Conservation (phyloP, 1,140 invertebrate species). For the Drosophila baimaii region DNA sequence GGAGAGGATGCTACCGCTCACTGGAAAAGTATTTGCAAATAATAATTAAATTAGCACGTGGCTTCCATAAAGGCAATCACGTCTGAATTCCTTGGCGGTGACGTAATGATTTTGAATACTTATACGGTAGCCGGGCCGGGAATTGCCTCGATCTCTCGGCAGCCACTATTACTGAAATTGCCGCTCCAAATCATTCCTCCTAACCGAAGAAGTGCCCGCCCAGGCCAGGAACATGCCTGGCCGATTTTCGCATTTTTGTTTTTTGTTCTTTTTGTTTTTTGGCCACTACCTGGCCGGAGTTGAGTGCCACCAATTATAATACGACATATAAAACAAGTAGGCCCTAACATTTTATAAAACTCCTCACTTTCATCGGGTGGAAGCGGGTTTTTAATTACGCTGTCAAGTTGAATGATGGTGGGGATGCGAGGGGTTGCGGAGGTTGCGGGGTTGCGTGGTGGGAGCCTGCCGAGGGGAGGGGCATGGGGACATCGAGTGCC, state of each 20-base stretch:
- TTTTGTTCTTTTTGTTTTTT: slow-evolving; percentile 30
- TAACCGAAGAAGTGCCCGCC: slow-evolving; percentile 64
- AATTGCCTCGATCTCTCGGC: slow-evolving; percentile 66
- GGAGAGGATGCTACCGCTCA: slow-evolving; percentile 15
- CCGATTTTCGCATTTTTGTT: slow-evolving; percentile 44
- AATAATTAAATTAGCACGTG: slow-evolving; percentile 53
- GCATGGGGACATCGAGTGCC: slow-evolving; percentile 30
- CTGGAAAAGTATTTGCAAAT: slow-evolving; percentile 37
- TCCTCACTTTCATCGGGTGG: slow-evolving; percentile 32
- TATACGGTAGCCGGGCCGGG: slow-evolving; percentile 72
- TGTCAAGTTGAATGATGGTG: slow-evolving; percentile 51
- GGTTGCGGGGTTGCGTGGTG: too few species aligned
- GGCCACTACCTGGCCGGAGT: slow-evolving; percentile 35
- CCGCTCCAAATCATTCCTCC: slow-evolving; percentile 77
- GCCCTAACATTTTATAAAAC: slow-evolving; percentile 53
- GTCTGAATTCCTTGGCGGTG: slow-evolving; percentile 64
- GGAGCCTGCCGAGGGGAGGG: not conserved
- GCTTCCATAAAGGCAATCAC: slow-evolving; percentile 49
- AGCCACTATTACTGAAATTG: slow-evolving; percentile 78
- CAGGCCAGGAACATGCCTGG: slow-evolving; percentile 39
- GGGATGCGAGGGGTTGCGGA: slow-evolving; percentile 10
- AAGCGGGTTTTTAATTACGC: slow-evolving; percentile 57
- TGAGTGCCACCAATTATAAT: slow-evolving; percentile 69
- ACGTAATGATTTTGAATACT: slow-evolving; percentile 71
- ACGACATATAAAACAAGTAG: slow-evolving; percentile 46